These are phyloP conservation scores for Hydrocynus forskahlii DNA, from an alignment of 2,797 vertebrate genomes.

Conservation along the genomic window DNA sequence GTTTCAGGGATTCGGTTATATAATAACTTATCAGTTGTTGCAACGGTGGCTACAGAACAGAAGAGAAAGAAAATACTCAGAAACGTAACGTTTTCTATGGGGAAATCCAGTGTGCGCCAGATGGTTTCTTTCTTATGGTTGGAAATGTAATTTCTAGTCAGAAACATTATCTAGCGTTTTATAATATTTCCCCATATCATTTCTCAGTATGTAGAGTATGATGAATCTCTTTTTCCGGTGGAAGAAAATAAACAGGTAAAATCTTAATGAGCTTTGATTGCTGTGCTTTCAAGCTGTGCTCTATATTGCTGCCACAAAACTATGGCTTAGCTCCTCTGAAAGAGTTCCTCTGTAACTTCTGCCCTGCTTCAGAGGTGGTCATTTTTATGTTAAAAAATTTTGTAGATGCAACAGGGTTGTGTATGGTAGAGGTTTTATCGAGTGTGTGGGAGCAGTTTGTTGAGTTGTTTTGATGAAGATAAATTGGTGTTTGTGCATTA, in stretches of 20 bases:
- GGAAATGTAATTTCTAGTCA: neutral
- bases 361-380: neutral
- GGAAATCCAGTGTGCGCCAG: neutral
- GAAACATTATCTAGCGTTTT: neutral
- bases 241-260: neutral
- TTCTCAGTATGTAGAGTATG: neutral
- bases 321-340: neutral
- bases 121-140: neutral
- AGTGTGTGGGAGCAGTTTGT: neutral
- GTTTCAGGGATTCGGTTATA: neutral
- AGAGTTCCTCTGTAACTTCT: neutral
- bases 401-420: neutral
- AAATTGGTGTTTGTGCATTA: slow-evolving; percentile 8
- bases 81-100: neutral
- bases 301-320: too few species aligned
- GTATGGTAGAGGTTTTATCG: neutral
- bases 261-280: neutral
- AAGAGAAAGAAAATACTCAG: neutral
- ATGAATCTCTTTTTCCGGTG: neutral
- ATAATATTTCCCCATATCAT: neutral
- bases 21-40: neutral
- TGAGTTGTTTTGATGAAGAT: neutral
- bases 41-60: neutral
- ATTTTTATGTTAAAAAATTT: neutral
- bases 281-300: neutral